Conservation (phyloP, 2,113 vertebrate genomes). For the Pteropus alecto region DNA sequence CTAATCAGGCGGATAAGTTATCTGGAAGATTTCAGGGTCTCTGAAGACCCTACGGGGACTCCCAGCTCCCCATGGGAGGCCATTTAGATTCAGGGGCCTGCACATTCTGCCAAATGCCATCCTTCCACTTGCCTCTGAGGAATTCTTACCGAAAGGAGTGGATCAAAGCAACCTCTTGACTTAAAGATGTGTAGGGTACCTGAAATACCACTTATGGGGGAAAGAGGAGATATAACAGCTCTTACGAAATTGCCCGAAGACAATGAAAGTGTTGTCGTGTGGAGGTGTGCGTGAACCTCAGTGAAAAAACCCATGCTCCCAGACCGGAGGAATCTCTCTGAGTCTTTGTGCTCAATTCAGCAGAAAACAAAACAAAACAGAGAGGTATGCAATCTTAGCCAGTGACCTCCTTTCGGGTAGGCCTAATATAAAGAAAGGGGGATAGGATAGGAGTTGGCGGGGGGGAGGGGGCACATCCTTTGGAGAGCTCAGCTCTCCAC, state of each 20-base stretch:
- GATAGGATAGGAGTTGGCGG: rapidly evolving
- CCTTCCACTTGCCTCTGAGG: not conserved
- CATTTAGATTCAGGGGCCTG: not conserved
- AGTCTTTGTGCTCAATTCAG: too few species aligned
- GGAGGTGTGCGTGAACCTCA: rapidly evolving
- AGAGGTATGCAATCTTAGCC: too few species aligned
- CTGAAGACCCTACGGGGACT: not conserved
- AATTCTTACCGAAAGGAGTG: not conserved
- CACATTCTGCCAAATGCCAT: not conserved
- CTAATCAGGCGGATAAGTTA: not conserved
- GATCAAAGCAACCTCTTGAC: not conserved
- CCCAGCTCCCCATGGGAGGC: not conserved
- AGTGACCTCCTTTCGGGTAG: not conserved
- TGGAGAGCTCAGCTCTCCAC: too few species aligned
- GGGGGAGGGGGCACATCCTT: rapidly evolving
- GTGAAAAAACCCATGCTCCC: not conserved
- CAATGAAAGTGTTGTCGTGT: not conserved
- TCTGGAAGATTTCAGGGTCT: not conserved
- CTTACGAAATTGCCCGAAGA: not conserved
- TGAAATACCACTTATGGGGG: not conserved
- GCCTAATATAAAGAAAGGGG: not conserved
- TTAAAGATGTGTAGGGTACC: not conserved
- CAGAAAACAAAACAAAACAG: not conserved
- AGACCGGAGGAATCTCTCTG: not conserved
- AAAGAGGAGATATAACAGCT: not conserved